phyloP scores from a whole-genome alignment of 2,113 vertebrate species.

The Bostrychus sinensis region DNA sequence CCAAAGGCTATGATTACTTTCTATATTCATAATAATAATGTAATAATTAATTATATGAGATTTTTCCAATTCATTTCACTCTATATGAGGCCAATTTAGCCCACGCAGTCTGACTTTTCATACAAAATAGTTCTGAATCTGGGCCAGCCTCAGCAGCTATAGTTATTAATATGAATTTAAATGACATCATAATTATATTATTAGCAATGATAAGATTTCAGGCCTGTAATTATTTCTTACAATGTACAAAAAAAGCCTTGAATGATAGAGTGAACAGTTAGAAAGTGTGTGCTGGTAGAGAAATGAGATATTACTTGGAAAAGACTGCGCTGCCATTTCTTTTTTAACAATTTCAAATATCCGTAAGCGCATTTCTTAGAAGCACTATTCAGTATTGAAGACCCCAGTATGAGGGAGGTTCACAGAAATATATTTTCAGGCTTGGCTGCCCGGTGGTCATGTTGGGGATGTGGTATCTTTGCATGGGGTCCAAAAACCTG shows the following conservation, averaged over 20 bases:
- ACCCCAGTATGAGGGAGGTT: not conserved
- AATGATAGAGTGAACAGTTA: not conserved
- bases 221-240: not conserved
- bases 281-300: not conserved
- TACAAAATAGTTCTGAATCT: not conserved
- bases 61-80: constrained; percentile 4
- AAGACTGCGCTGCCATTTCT: not conserved
- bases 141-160: not conserved
- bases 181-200: not conserved
- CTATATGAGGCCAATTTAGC: not conserved
- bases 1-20: not conserved
- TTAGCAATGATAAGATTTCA: not conserved
- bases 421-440: not conserved
- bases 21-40: no score
- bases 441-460: not conserved
- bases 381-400: not conserved
- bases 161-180: not conserved
- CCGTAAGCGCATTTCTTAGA: not conserved
- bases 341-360: constrained; percentile 2
- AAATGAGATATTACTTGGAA: not conserved
- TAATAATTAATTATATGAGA: no score
- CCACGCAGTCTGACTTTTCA: not conserved
- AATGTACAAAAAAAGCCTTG: not conserved
- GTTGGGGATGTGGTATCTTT: not conserved
- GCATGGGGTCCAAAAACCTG: constrained; percentile 4